Conservation (phyloP, 1,140 invertebrate genomes). For the Hetaerina americana region DNA sequence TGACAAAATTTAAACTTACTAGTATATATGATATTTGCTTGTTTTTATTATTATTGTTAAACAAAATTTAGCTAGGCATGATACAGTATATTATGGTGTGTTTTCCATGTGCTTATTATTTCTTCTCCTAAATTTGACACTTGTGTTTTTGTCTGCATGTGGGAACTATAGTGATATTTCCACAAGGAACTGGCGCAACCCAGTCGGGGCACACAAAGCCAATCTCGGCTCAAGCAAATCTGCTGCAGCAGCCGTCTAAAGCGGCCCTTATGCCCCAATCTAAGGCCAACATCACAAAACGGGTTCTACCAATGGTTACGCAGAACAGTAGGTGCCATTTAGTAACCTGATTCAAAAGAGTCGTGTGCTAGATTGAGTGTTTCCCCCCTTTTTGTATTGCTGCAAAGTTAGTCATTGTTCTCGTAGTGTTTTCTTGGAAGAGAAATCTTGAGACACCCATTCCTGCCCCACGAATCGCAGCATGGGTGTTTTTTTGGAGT, state of each 20-base stretch:
- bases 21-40: background rate
- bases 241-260: background rate
- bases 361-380: background rate
- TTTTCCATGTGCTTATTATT: slow-evolving; percentile 1
- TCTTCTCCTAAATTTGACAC: background rate
- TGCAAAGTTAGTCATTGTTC: background rate
- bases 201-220: background rate
- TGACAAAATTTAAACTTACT: background rate
- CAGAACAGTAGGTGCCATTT: slow-evolving; percentile 4
- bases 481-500: background rate
- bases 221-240: slow-evolving; percentile 1
- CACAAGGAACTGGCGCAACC: slow-evolving; percentile 1
- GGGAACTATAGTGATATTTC: slow-evolving; percentile 6
- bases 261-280: background rate
- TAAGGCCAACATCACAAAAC: slow-evolving; percentile 3
- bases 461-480: background rate
- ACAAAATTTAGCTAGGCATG: background rate
- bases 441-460: background rate
- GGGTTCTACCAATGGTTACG: background rate
- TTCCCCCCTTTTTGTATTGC: background rate
- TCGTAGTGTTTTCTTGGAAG: too few species aligned
- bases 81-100: background rate
- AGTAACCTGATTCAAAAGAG: background rate
- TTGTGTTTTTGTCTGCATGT: slow-evolving; percentile 2
- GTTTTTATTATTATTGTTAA: background rate